Base-by-base conservation (phyloP, 92 coral and sea anemone genomes). In the Paramuricea clavata region DNA sequence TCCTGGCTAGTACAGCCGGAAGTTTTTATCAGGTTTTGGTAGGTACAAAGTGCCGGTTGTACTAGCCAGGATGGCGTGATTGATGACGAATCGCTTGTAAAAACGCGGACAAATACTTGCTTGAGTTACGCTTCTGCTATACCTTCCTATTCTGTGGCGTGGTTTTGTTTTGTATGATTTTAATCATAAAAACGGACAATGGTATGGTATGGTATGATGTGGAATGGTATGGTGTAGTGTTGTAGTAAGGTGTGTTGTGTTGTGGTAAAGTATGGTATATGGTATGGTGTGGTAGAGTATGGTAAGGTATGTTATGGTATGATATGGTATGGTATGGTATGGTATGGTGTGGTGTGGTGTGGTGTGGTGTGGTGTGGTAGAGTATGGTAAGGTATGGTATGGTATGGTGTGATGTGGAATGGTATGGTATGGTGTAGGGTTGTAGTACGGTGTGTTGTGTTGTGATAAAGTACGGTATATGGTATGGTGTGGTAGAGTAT, bases 361-460 rank as follows among this genome's bases (percentile, higher is more conserved):
- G 69, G 69, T 61, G 16, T 61, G 69, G 69, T 61, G 16, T 61
- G 69, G 69, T 61, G 16, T 61, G 69, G 69, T 61, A 61, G 5
- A 26, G 69, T 61, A 61, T 61, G 2, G 31, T 61, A 61, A 5
- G 69, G 69, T 61, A 61, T 61, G 25, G 69, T 61, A 23, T 61
- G 12, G 74, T 67, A n/a, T 26, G n/a, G 69, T 61, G 19, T 19
- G 26, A 2, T 61, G 19, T 61, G 31, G 26, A 3, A 61, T 61
- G 34, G 69, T 61, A 61, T 61, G 69, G 69, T 61, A 13, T 19
- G 26, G 69, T 61, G 19, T 61, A 12, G 52, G 3, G 52, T 15
- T 10, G 9, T 5, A 2, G 13, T 1, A 1, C 1, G 1, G 69
- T 19, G 19, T 61, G 69, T 8, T 61, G 27, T 56, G 69, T 6